phyloP scores from a whole-genome alignment of 1,140 invertebrate genomes.

The Radopholus similis region DNA sequence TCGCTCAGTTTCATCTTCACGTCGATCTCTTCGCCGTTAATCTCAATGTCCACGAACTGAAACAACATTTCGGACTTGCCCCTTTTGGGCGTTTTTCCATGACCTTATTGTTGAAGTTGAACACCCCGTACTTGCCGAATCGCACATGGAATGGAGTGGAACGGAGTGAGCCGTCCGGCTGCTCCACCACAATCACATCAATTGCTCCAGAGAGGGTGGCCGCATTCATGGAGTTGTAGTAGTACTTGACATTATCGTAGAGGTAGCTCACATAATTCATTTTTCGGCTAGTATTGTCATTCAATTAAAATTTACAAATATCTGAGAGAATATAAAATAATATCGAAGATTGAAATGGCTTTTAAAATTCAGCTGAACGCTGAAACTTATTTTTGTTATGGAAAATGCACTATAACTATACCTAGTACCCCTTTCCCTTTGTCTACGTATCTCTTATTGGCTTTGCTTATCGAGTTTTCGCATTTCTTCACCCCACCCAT shows the following conservation, averaged over 20 bases:
- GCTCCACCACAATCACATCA: slow-evolving; percentile 93
- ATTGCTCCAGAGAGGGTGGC: slow-evolving; percentile 72
- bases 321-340: too few relatives aligned
- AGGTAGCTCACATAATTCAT: slow-evolving; percentile 57
- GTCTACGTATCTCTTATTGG: too few relatives aligned
- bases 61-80: slow-evolving; percentile 19
- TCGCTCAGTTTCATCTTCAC: slow-evolving; percentile 99
- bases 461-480: too few relatives aligned
- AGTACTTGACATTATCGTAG: slow-evolving; percentile 48
- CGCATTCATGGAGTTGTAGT: slow-evolving; percentile 54
- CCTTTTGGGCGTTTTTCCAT: not conserved
- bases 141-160: slow-evolving; percentile 98
- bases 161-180: slow-evolving; percentile 84
- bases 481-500: too few relatives aligned
- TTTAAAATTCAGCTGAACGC: too few relatives aligned
- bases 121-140: slow-evolving; percentile 95
- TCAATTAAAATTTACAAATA: too few relatives aligned
- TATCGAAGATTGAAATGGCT: too few relatives aligned
- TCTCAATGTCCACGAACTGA: slow-evolving; percentile 87
- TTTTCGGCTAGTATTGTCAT: too few relatives aligned
- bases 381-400: too few relatives aligned
- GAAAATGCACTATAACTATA: too few relatives aligned
- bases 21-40: slow-evolving; percentile 82
- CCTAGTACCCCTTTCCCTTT: too few relatives aligned
- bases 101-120: slow-evolving; percentile 89